phyloP scores from a whole-genome alignment of 2,113 vertebrate genomes.

The Urocitellus parryii region DNA sequence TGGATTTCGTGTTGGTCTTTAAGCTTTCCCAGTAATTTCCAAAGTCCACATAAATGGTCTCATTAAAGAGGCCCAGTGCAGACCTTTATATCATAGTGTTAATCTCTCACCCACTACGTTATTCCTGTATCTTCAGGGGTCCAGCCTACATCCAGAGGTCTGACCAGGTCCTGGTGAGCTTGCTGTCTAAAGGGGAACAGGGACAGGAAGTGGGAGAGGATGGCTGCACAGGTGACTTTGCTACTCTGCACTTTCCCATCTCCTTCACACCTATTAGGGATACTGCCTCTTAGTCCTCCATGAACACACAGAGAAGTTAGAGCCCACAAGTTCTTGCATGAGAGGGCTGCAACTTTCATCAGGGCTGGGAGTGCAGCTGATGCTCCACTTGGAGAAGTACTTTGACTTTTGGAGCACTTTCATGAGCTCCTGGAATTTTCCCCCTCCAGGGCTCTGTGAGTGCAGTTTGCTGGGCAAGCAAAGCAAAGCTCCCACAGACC shows the following conservation, averaged over 20 bases:
- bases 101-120: background rate
- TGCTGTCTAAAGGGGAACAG: background rate
- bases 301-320: background rate
- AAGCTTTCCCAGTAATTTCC: background rate
- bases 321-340: background rate
- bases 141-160: background rate
- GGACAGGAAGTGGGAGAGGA: no score
- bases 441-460: background rate
- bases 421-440: background rate
- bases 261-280: background rate
- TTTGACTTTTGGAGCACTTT: background rate
- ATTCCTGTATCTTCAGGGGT: background rate
- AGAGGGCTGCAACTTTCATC: background rate
- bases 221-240: accelerated
- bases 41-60: background rate
- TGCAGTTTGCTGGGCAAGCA: background rate
- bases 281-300: background rate
- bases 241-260: accelerated
- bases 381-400: background rate
- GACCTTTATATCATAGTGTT: background rate
- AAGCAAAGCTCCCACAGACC: background rate
- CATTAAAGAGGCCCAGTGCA: background rate
- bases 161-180: background rate
- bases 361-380: background rate
- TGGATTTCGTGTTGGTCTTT: background rate